Base-by-base conservation (phyloP, 2,797 vertebrate genomes). In the Pelodytes ibericus region DNA sequence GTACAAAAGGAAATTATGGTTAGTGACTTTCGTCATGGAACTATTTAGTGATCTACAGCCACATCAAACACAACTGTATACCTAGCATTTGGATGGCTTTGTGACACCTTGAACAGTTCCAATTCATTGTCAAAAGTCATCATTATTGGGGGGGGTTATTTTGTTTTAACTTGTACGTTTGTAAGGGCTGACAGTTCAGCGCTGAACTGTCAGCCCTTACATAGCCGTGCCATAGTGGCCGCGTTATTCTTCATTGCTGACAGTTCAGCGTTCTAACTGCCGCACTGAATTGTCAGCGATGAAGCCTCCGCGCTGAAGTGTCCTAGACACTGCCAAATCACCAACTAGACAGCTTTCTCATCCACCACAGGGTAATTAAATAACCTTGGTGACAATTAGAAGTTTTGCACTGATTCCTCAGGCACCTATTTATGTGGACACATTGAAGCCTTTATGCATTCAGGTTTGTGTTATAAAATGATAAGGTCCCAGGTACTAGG, bases 91-190 rank as follows among this genome's bases (percentile, higher is more conserved):
- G 90, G 87, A 75, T 92, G 87, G 81, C 65, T 90, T 81, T 82
- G 86, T 26, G 82, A 90, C 77, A 91, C 88, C 81, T 93, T 93
- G 66, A 80, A 84, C 16, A 93, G 86, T 81, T 93, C 91, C 83
- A 90, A 83, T 79, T 91, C 88, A 0, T 91, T 93, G 85, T 92
- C 92, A 0, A 93, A 92, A 67, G 88, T 84, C 88, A 93, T 89
- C 82, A 92, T 90, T 83, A 93, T 83, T 81, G 92, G 90, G 68
- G 90, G 87, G 0, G 88, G 77, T 82, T 91, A n/a, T n/a, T n/a
- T n/a, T n/a, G n/a, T n/a, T n/a, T n/a, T n/a, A n/a, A n/a, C n/a
- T n/a, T n/a, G n/a, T n/a, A n/a, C n/a, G 90, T 81, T 93, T 93
- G 84, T 91, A 92, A 71, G 91, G 88, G 82, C 86, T 91, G 81